A percentile compares a stretch with the other conserved stretches of the same genome.
These are phyloP conservation scores for Cerceris rybyensis DNA, from an alignment of 2,888 invertebrate species.

Conservation along the genomic window DNA sequence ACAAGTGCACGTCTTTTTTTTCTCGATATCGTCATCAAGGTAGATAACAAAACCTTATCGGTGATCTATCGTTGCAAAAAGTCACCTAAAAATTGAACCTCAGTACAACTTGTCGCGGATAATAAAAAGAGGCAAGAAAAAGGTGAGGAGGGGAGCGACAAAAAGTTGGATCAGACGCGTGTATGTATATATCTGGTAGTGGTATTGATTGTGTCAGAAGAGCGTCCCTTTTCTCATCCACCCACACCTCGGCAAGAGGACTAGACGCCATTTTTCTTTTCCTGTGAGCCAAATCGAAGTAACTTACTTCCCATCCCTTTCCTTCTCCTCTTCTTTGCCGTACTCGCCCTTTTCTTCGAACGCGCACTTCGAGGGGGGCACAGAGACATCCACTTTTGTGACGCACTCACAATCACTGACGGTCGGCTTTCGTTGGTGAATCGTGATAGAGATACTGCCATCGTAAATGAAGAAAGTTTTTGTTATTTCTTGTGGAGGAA, in stretches of 20 bases:
- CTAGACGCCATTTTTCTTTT: slow-evolving; percentile 68
- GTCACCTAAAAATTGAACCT: too few species aligned
- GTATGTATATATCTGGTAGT: slow-evolving; percentile 26
- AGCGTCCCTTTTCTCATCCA: slow-evolving; percentile 59
- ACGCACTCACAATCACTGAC: background rate
- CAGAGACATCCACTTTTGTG: background rate
- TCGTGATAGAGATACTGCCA: too few species aligned
- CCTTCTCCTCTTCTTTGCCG: slow-evolving; percentile 12
- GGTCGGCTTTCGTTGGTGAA: background rate
- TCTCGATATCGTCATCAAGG: too few species aligned
- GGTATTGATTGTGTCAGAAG: slow-evolving; percentile 70
- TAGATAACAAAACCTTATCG: too few species aligned
- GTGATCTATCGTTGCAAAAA: too few species aligned
- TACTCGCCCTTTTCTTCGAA: slow-evolving; percentile 24
- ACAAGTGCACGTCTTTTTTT: too few species aligned
- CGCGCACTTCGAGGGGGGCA: slow-evolving; percentile 5
- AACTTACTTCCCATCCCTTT: slow-evolving; percentile 36
- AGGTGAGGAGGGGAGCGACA: background rate
- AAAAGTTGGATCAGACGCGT: slow-evolving; percentile 23
- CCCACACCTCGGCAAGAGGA: slow-evolving; percentile 51
- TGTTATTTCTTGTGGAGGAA: background rate
- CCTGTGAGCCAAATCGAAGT: slow-evolving; percentile 54
- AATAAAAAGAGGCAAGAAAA: background rate
- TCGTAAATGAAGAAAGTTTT: too few species aligned
- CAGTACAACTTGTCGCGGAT: background rate